These are phyloP conservation scores for Ptiloglossa arizonensis DNA, from an alignment of 1,140 invertebrate species.

Conservation along the genomic window DNA sequence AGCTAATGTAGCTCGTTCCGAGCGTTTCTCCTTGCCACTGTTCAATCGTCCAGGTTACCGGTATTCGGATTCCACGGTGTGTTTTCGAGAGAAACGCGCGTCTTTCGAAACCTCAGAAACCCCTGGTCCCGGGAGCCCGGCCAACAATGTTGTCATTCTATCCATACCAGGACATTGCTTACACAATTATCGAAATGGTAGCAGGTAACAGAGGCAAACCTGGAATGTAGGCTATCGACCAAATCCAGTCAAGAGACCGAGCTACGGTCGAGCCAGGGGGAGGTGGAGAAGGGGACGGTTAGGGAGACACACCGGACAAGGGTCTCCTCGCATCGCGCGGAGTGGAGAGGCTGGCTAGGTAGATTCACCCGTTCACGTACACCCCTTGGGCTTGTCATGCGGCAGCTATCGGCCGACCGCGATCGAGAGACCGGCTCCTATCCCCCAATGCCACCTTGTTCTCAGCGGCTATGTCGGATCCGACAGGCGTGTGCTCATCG, in stretches of 20 bases:
- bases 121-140: not conserved
- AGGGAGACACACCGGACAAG: conserved; percentile 52
- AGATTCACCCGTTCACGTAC: conserved; percentile 69
- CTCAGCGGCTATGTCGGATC: conserved; percentile 63
- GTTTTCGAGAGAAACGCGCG: conserved; percentile 10
- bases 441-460: conserved; percentile 69
- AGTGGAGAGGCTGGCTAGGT: conserved; percentile 57
- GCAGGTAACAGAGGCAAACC: conserved; percentile 25
- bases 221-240: conserved; percentile 63
- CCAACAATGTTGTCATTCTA: conserved; percentile 30
- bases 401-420: conserved; percentile 68
- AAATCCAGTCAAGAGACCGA: conserved; percentile 53
- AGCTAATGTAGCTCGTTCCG: conserved; percentile 42
- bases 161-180: conserved; percentile 42
- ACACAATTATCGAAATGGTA: conserved; percentile 58
- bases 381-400: conserved; percentile 70
- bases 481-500: conserved; percentile 69
- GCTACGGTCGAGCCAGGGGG: conserved; percentile 21
- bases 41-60: too few relatives aligned
- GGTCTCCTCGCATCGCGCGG: conserved; percentile 57
- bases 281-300: not conserved
- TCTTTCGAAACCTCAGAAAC: conserved; percentile 7
- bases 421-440: conserved; percentile 66
- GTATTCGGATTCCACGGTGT: too few relatives aligned
- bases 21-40: conserved; percentile 49